Base-by-base conservation (phyloP, 1,140 invertebrate species). In the Phymastichus coffea region DNA sequence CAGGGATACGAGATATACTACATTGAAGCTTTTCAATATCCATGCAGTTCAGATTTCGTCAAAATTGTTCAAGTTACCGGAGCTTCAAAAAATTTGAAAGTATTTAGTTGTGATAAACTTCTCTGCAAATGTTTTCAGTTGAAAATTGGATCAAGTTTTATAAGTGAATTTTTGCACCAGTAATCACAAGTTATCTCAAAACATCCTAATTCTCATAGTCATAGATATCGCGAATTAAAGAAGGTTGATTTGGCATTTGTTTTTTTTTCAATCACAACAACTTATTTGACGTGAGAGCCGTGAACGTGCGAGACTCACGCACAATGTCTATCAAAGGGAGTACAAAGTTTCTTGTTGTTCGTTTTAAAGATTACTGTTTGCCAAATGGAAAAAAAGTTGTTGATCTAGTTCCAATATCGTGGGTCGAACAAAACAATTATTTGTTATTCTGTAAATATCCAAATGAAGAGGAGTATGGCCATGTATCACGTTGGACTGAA, bases 81-180 rank as follows among this genome's bases (percentile, higher is more conserved):
- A 15, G 35, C 41, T 49, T 52, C 52, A 30, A 41, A 19, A 52
- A 43, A 58, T 14, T 4, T 58, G 12, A 38, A 26, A 9, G 37
- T 28, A 2, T 61, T 57, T 46, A 35, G 14, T 43, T 22, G 60
- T 26, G 46, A 8, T 33, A 28, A 58, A 25, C 54, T 66, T 25
- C 8, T 4, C 2, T 41, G 23, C 33, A 66, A 63, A 57, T 66
- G 57, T 61, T 48, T 66, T 38, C 14, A 54, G 41, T 43, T 55
- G 23, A 26, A 55, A 19, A 28, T 41, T 26, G 38, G 15, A 2
- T 26, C 3, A 1, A 25, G n/a, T 33, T 33, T 7, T 33, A 33
- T 33, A 7, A 7, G 6, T 33, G 28, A 33, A 33, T 33, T 33
- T 7, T 33, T 33, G 12, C 28, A 33, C 12, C 6, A 7, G 28